These are phyloP conservation scores for Oriolus oriolus DNA, from an alignment of 2,113 vertebrate genomes.

Conservation along the genomic window DNA sequence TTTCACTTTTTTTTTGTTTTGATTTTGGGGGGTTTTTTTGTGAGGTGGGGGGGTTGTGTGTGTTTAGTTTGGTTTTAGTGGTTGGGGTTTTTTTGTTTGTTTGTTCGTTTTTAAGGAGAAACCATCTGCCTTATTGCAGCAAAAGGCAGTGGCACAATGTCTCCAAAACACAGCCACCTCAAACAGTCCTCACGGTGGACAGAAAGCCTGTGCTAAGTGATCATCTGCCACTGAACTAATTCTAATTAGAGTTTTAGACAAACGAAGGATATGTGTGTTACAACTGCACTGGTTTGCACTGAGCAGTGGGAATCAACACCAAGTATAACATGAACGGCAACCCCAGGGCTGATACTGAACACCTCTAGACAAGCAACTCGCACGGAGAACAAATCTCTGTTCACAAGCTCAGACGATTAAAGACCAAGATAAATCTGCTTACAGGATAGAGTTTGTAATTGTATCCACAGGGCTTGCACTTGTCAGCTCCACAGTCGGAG, in stretches of 20 bases:
- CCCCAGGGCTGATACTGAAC: neutral
- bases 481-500: slow-evolving; percentile 61
- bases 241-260: neutral
- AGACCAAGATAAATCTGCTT: slow-evolving; percentile 54
- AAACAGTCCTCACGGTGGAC: neutral
- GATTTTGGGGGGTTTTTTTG: neutral
- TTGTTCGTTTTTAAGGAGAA: neutral
- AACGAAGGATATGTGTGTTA: neutral
- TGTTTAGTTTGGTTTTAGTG: neutral
- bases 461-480: slow-evolving; percentile 85
- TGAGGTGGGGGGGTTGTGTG: neutral
- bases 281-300: neutral
- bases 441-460: slow-evolving; percentile 88
- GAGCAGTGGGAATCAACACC: neutral
- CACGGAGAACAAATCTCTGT: neutral
- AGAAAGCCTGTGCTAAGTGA: neutral
- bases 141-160: neutral
- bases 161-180: neutral
- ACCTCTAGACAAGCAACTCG: neutral
- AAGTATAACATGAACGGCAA: neutral
- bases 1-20: neutral
- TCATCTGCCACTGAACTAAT: neutral
- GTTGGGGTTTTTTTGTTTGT: neutral
- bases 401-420: neutral
- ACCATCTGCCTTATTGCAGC: neutral